Conservation (phyloP, 2,888 invertebrate species). For the Lissocephala sabroskyi region DNA sequence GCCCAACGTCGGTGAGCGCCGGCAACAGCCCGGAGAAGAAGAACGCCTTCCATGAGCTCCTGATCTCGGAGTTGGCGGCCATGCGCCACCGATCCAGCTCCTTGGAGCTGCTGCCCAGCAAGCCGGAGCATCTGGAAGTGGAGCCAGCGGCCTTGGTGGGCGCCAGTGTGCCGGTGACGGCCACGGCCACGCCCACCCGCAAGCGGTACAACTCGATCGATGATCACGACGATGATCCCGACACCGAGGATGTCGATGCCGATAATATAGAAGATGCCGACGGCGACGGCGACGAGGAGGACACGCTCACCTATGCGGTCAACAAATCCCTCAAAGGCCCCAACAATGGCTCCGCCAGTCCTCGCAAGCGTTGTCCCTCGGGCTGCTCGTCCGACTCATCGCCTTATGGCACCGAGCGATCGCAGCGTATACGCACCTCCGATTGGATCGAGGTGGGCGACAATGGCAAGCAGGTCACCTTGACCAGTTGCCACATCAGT, state of each 20-base stretch:
- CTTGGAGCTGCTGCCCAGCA: conserved; percentile 65
- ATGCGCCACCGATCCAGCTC: conserved; percentile 75
- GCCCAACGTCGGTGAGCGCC: conserved; percentile 44
- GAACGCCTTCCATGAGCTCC: conserved; percentile 77
- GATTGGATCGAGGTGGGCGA: conserved; percentile 76
- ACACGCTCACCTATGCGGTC: conserved; percentile 48
- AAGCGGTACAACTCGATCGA: conserved; percentile 57
- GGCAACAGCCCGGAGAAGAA: conserved; percentile 69
- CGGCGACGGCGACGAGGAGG: conserved; percentile 45
- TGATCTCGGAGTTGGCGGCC: conserved; percentile 80
- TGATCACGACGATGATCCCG: conserved; percentile 39
- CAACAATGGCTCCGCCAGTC: conserved; percentile 33
- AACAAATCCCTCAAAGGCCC: conserved; percentile 47
- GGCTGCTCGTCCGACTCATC: conserved; percentile 72
- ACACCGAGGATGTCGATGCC: conserved; percentile 62
- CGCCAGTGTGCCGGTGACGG: conserved; percentile 6
- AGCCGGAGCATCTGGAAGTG: conserved; percentile 19
- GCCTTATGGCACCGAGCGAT: conserved; percentile 70
- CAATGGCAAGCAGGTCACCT: conserved; percentile 74
- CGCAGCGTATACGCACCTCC: conserved; percentile 72
- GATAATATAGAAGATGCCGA: conserved; percentile 66
- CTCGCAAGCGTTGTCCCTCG: conserved; percentile 69
- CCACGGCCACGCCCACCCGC: conserved; percentile 29
- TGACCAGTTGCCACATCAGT: conserved; percentile 76
- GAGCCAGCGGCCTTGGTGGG: background rate